These are phyloP conservation scores for Chloropsis cyanopogon DNA, from an alignment of 2,113 vertebrate genomes.

Conservation along the genomic window DNA sequence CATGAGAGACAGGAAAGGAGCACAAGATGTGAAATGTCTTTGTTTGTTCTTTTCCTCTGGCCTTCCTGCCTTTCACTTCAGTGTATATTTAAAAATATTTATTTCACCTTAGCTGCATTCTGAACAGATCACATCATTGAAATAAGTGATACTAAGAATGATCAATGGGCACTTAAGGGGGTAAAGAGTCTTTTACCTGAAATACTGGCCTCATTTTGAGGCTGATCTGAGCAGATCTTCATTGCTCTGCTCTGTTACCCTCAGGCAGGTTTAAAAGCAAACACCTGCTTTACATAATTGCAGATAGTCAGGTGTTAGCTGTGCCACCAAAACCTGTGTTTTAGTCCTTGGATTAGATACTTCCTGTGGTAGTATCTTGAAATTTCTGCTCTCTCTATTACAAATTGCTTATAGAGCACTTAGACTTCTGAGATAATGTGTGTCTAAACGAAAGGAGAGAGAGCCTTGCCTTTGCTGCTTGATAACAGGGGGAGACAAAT, in stretches of 20 bases:
- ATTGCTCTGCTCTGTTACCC: neutral
- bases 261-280: neutral
- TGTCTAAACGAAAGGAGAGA: neutral
- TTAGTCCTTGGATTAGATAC: neutral
- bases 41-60: neutral
- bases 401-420: neutral
- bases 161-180: neutral
- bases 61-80: neutral
- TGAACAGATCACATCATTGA: neutral
- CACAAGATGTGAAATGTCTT: neutral
- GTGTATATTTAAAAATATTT: neutral
- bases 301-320: neutral
- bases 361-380: neutral
- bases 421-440: neutral
- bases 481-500: neutral
- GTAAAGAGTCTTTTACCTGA: neutral
- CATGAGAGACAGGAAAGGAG: neutral
- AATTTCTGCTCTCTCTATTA: neutral
- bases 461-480: neutral
- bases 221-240: neutral
- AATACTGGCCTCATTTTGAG: neutral
- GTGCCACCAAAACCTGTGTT: neutral
- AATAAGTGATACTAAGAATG: slow-evolving; percentile 6
- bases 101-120: neutral
- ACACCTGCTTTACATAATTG: neutral